These are phyloP conservation scores for Dendrolimus pini DNA, from an alignment of 2,888 invertebrate species.

Conservation along the genomic window DNA sequence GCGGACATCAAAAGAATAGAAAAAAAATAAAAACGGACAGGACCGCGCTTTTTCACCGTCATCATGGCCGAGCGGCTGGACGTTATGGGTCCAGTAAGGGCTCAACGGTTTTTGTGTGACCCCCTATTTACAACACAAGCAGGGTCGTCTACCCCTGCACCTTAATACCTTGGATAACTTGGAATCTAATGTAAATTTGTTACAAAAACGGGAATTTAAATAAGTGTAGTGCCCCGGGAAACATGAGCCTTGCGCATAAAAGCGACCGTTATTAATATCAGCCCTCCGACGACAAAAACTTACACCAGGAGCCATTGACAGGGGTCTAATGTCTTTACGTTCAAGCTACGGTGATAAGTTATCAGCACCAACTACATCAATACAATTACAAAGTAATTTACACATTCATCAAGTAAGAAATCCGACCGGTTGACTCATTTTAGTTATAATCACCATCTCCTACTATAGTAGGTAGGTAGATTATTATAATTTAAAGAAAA, in stretches of 20 bases:
- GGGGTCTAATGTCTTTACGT: background rate
- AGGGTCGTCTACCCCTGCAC: constrained; percentile 57
- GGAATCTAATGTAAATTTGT: constrained; percentile 71
- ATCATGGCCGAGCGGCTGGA: constrained; percentile 60
- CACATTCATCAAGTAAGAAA: background rate
- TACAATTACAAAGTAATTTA: no score
- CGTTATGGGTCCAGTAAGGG: constrained; percentile 61
- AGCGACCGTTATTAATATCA: constrained; percentile 58
- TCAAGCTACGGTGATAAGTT: background rate
- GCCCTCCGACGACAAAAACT: constrained; percentile 49
- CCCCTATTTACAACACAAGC: constrained; percentile 72
- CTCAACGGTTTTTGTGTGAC: constrained; percentile 75
- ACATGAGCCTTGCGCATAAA: constrained; percentile 58
- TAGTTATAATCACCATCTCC: background rate
- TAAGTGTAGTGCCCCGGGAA: constrained; percentile 58
- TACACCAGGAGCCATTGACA: constrained; percentile 13
- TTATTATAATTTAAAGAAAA: no score
- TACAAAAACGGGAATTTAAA: constrained; percentile 74
- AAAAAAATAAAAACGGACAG: constrained; percentile 31
- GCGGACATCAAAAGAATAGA: constrained; percentile 55
- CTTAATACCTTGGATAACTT: constrained; percentile 59
- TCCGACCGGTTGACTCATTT: background rate
- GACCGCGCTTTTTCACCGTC: constrained; percentile 55
- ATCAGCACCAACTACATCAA: background rate
- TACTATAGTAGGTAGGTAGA: no score